A percentile compares a stretch with the other conserved stretches of the same genome.
These are phyloP conservation scores for Campopleginae sp. DNA, from an alignment of 2,888 invertebrate genomes.

Conservation along the genomic window DNA sequence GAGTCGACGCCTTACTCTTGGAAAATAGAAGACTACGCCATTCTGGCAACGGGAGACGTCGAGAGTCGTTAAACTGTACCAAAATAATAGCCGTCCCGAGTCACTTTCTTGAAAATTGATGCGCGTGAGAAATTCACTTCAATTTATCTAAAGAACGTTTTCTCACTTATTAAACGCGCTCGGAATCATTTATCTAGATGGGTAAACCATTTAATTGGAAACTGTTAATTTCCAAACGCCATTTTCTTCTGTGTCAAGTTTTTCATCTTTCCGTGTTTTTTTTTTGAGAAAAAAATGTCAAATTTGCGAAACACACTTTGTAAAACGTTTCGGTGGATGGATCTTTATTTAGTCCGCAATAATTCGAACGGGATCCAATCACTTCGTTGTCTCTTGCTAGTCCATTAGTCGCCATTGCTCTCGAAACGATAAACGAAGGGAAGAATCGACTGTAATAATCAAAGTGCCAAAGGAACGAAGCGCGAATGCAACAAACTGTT, in stretches of 20 bases:
- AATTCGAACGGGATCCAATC: not conserved
- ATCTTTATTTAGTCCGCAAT: too few species aligned
- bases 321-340: too few species aligned
- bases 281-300: not conserved
- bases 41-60: slow-evolving; percentile 39
- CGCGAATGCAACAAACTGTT: slow-evolving; percentile 21
- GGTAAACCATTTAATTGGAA: not conserved
- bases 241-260: not conserved
- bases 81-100: slow-evolving; percentile 35
- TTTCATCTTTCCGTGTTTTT: not conserved
- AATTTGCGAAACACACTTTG: too few species aligned
- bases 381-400: not conserved
- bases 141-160: slow-evolving; percentile 1
- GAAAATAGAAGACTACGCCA: slow-evolving; percentile 25
- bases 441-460: slow-evolving; percentile 11
- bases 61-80: slow-evolving; percentile 10
- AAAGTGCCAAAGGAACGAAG: not conserved
- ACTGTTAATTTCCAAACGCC: not conserved
- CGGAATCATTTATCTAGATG: not conserved
- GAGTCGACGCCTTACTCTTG: slow-evolving; percentile 50
- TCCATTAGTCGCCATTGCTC: not conserved
- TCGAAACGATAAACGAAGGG: not conserved
- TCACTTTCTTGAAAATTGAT: slow-evolving; percentile 33
- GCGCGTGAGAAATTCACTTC: not conserved
- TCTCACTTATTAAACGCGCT: not conserved